A percentile compares a stretch with the other conserved stretches of the same genome.
These are phyloP conservation scores for Julus scanicus DNA, from an alignment of 2,888 invertebrate species.

Conservation along the genomic window DNA sequence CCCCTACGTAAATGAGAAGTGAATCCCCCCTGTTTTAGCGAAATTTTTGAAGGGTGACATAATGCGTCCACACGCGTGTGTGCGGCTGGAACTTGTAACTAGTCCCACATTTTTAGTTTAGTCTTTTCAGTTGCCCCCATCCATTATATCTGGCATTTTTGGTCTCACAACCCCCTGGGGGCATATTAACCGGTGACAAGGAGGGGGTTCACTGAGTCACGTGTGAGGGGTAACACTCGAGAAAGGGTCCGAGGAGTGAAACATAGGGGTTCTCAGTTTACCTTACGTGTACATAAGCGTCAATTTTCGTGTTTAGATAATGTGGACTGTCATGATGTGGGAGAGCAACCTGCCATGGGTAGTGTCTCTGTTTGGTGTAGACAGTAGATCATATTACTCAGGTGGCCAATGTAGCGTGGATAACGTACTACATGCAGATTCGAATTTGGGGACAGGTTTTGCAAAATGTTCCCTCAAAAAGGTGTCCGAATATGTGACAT, in stretches of 20 bases:
- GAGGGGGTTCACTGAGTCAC: background rate
- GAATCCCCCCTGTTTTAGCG: background rate
- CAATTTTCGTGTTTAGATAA: background rate
- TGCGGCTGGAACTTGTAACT: background rate
- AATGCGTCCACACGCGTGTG: constrained; percentile 40
- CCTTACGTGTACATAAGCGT: background rate
- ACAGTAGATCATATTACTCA: too few species aligned
- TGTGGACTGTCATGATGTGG: background rate
- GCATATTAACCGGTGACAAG: background rate
- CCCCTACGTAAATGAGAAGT: background rate
- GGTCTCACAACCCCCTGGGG: background rate
- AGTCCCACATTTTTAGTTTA: constrained; percentile 12
- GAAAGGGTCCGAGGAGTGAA: background rate
- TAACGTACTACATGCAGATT: background rate
- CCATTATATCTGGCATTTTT: constrained; percentile 21
- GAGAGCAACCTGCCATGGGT: background rate
- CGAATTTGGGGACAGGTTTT: background rate
- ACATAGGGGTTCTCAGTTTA: background rate
- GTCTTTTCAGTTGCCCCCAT: background rate
- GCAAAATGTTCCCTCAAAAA: too few species aligned
- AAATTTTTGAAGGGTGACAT: constrained; percentile 3
- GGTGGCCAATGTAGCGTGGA: background rate
- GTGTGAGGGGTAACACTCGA: background rate
- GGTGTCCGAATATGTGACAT: too few species aligned
- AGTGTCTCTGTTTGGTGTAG: background rate